Evolutionary conservation across 2,113 vertebrate species (phyloP).

Genomic region (Athene cunicularia): DNA sequence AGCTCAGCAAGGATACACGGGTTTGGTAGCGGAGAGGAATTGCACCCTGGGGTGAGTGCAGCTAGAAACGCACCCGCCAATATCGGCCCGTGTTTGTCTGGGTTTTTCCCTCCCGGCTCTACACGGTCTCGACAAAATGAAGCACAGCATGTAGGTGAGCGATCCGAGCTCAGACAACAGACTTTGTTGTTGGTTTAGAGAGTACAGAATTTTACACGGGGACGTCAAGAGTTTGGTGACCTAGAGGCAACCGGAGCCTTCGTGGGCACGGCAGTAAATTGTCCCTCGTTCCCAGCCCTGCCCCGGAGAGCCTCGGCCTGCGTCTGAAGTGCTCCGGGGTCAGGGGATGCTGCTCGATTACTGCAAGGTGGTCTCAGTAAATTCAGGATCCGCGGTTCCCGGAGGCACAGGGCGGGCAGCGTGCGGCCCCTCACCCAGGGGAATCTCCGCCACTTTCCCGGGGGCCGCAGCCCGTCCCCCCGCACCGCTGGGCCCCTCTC

Average conservation of each 20-base stretch:
- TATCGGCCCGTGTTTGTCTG: not conserved
- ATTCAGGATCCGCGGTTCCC: not conserved
- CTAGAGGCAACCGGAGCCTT: not conserved
- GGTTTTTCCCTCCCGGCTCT: not conserved
- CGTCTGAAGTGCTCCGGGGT: not conserved
- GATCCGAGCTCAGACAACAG: not conserved
- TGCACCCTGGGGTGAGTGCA: not conserved
- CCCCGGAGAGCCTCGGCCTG: fast-evolving
- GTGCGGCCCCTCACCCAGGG: not conserved
- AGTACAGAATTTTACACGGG: not conserved
- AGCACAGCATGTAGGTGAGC: not conserved
- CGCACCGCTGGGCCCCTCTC: not conserved
- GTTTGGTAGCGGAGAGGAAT: not conserved
- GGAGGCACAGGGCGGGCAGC: no score
- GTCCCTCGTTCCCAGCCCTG: not conserved
- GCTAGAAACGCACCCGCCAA: not conserved
- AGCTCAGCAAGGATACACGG: fast-evolving
- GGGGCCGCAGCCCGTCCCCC: not conserved
- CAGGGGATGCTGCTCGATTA: not conserved
- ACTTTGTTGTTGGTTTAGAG: not conserved
- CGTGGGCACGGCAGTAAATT: not conserved
- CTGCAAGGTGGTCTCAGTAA: not conserved
- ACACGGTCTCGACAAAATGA: not conserved
- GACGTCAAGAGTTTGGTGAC: not conserved
- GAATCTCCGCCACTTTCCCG: fast-evolving